Evolutionary conservation across 2,797 vertebrate genomes (phyloP).

Genomic region (Diglossa cyanea): DNA sequence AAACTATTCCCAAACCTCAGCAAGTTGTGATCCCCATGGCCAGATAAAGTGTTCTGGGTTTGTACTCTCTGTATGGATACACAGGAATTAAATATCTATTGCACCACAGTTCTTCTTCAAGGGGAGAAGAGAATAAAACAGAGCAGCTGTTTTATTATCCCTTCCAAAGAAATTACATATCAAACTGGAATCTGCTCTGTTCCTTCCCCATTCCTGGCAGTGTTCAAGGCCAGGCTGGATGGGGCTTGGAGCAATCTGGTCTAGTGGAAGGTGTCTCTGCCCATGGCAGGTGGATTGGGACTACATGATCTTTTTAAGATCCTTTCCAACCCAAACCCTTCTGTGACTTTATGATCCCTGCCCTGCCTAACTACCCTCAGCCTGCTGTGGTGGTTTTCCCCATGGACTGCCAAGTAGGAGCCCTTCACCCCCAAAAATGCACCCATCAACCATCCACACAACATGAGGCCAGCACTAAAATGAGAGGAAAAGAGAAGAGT

Average conservation of each 20-base stretch:
- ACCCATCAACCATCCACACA: neutral
- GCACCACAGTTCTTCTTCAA: neutral
- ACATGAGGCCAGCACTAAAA: rapidly evolving
- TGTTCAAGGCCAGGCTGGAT: neutral
- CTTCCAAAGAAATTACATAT: neutral
- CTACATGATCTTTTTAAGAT: neutral
- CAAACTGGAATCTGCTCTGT: neutral
- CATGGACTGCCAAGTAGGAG: neutral
- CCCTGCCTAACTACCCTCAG: neutral
- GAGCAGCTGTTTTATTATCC: neutral
- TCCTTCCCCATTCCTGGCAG: neutral
- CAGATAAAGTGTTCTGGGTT: neutral
- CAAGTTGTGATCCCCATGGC: rapidly evolving
- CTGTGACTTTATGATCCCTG: neutral
- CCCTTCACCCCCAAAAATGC: neutral
- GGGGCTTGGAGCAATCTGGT: rapidly evolving
- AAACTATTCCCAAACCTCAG: neutral
- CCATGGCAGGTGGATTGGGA: neutral
- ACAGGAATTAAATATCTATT: neutral
- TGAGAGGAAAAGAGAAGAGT: neutral
- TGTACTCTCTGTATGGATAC: neutral
- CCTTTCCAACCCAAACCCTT: neutral
- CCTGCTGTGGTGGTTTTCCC: neutral
- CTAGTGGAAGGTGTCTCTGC: neutral
- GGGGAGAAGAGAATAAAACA: neutral